phyloP scores from a whole-genome alignment of 2,113 vertebrate species.

The Chrysochloris asiatica region DNA sequence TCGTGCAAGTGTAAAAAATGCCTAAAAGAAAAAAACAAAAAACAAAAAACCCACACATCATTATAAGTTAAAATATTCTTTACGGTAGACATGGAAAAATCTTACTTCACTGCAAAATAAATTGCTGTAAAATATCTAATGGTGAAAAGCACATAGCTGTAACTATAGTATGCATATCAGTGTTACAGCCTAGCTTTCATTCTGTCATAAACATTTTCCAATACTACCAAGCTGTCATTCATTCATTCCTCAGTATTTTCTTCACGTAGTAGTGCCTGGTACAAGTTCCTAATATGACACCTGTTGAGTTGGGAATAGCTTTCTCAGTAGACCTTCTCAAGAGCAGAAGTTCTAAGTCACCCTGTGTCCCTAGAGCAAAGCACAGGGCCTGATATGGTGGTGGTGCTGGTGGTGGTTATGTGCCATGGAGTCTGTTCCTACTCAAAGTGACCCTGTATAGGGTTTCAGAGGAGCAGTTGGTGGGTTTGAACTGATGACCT shows the following conservation, averaged over 20 bases:
- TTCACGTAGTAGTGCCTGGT: not conserved
- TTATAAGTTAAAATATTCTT: constrained; percentile 22
- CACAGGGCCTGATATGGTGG: not conserved
- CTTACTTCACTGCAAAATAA: too few species aligned
- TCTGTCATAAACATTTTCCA: constrained; percentile 12
- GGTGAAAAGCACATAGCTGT: constrained; percentile 2
- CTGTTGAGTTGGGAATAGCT: not conserved
- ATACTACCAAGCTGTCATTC: constrained; percentile 5
- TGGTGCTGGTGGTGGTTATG: not conserved
- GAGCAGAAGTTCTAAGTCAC: not conserved
- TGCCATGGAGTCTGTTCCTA: too few species aligned
- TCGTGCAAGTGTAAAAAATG: constrained; percentile 96
- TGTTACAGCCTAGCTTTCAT: not conserved
- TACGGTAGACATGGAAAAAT: too few species aligned
- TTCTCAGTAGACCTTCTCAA: not conserved
- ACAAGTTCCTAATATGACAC: not conserved
- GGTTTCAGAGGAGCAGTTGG: too few species aligned
- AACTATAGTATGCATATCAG: not conserved
- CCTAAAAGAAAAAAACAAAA: constrained; percentile 84
- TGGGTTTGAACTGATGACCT: too few species aligned
- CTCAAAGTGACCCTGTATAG: too few species aligned
- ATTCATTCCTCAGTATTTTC: constrained; percentile 20
- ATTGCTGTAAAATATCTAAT: not conserved
- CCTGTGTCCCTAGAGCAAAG: not conserved
- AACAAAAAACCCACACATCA: not conserved